Evolutionary conservation across 2,113 vertebrate species (phyloP).

Genomic region (Amazona guildingii): DNA sequence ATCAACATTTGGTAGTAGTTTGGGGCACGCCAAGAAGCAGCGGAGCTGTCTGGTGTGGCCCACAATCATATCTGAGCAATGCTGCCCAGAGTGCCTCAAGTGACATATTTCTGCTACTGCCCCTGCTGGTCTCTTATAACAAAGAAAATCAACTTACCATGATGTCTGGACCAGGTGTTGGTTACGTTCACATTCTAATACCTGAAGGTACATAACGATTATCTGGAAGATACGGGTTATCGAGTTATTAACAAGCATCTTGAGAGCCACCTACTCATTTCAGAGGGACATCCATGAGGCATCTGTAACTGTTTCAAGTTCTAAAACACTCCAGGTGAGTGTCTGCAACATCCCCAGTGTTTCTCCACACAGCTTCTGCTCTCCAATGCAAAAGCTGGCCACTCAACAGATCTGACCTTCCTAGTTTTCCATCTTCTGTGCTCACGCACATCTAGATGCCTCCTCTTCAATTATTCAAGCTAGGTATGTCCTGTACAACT

Average conservation of each 20-base stretch:
- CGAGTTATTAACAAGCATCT: constrained; percentile 73
- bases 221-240: constrained; percentile 85
- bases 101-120: constrained; percentile 76
- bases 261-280: constrained; percentile 27
- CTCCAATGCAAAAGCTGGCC: neutral
- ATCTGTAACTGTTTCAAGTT: neutral
- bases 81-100: constrained; percentile 70
- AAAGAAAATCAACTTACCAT: constrained; percentile 85
- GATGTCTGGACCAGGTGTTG: constrained; percentile 88
- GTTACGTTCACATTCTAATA: constrained; percentile 89
- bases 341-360: neutral
- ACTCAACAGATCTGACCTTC: neutral
- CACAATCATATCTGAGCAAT: constrained; percentile 51
- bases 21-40: constrained; percentile 63
- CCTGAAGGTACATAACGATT: constrained; percentile 92
- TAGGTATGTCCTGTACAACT: neutral
- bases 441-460: neutral
- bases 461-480: neutral
- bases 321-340: neutral
- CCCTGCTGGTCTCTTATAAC: constrained; percentile 73
- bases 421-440: neutral
- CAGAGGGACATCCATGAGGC: constrained; percentile 61
- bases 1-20: constrained; percentile 59
- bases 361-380: neutral
- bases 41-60: constrained; percentile 43